phyloP scores from a whole-genome alignment of 2,797 vertebrate species.

The Rhinoraja longicauda region DNA sequence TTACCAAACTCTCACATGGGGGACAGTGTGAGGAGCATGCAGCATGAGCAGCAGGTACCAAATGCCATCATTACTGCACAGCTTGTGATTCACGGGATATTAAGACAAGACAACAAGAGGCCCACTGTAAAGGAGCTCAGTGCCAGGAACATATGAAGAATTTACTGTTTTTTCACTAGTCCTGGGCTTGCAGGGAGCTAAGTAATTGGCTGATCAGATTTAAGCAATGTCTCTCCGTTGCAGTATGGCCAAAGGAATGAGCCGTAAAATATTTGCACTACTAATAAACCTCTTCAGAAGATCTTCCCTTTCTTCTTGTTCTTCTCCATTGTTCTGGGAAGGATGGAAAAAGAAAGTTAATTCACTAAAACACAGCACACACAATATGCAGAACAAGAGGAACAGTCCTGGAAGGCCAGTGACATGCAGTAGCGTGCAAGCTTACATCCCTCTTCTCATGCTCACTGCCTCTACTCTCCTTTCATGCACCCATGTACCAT shows the following conservation, averaged over 20 bases:
- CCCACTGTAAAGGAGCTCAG: neutral
- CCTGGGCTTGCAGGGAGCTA: neutral
- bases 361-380: neutral
- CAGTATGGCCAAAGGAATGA: neutral
- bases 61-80: neutral
- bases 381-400: neutral
- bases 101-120: neutral
- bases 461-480: no score
- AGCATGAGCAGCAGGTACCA: neutral
- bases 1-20: neutral
- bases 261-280: neutral
- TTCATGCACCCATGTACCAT: no score
- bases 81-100: neutral
- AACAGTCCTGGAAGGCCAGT: neutral
- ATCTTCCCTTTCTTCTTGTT: slow-evolving; percentile 78
- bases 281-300: slow-evolving; percentile 52
- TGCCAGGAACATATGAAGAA: neutral
- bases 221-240: neutral
- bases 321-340: slow-evolving; percentile 69
- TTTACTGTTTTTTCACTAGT: neutral
- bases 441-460: no score
- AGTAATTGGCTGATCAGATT: slow-evolving; percentile 3
- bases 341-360: slow-evolving; percentile 38
- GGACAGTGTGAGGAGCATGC: neutral
- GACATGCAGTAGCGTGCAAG: no score